A percentile compares a stretch with the other conserved stretches of the same genome.
These are phyloP conservation scores for Dryobates pubescens DNA, from an alignment of 2,797 vertebrate species.

Conservation along the genomic window DNA sequence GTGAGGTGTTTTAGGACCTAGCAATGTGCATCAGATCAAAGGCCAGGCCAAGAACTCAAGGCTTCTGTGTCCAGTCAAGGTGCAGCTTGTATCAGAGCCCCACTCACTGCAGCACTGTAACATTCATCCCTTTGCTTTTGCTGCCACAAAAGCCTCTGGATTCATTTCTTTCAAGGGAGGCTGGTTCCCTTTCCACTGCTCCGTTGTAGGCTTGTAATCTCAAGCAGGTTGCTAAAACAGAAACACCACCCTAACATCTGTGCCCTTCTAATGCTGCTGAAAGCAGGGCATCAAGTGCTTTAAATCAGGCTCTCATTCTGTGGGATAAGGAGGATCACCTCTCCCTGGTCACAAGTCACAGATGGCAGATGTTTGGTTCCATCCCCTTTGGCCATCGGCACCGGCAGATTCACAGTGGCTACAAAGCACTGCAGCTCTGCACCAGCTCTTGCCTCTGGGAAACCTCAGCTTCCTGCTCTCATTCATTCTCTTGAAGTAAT, in stretches of 20 bases:
- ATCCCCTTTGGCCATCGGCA: slow-evolving; percentile 8
- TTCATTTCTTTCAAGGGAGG: background rate
- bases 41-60: background rate
- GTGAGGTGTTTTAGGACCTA: background rate
- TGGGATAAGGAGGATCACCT: background rate
- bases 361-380: slow-evolving; percentile 46
- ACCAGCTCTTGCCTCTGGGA: slow-evolving; percentile 38
- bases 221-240: background rate
- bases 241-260: background rate
- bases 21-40: background rate
- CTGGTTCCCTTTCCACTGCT: background rate
- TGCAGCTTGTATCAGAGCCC: background rate
- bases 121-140: background rate
- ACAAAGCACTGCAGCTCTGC: background rate
- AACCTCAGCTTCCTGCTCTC: slow-evolving; percentile 23
- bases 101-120: background rate
- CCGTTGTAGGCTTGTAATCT: background rate
- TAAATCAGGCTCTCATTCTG: background rate
- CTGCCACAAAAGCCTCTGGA: background rate
- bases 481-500: slow-evolving; percentile 13
- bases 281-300: slow-evolving; percentile 9
- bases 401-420: slow-evolving; percentile 36
- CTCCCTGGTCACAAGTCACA: slow-evolving; percentile 22
- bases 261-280: slow-evolving; percentile 10
- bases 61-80: background rate